Percentiles rank a stretch among this genome's conserved stretches.
phyloP scores from a whole-genome alignment of 1,140 invertebrate genomes.

The Andrena cerasifolii region DNA sequence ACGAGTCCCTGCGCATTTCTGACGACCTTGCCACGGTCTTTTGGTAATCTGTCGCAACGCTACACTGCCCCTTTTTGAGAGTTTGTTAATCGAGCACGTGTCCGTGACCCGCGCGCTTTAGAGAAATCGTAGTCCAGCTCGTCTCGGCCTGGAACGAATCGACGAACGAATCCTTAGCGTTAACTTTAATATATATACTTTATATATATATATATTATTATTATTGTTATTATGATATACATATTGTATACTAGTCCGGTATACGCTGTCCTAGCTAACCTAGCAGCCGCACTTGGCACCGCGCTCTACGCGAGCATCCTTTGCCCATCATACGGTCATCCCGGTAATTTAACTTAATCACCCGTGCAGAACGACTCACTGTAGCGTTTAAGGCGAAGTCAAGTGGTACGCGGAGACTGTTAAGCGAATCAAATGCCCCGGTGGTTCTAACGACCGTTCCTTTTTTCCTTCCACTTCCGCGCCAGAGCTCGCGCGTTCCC shows the following conservation, averaged over 20 bases:
- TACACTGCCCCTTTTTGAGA: conserved; percentile 20
- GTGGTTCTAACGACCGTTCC: conserved; percentile 57
- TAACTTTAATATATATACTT: conserved; percentile 40
- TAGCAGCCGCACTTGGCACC: conserved; percentile 51
- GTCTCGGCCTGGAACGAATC: conserved; percentile 35
- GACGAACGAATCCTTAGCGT: conserved; percentile 47
- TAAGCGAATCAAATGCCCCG: conserved; percentile 72
- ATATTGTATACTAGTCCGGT: conserved; percentile 74
- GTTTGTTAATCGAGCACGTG: conserved; percentile 66
- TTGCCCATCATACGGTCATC: conserved; percentile 13
- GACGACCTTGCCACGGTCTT: conserved; percentile 5
- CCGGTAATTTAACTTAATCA: conserved; percentile 50
- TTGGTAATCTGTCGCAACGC: background rate
- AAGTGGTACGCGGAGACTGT: conserved; percentile 49
- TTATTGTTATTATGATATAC: conserved; percentile 44
- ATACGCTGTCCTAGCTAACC: conserved; percentile 73
- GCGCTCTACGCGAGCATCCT: background rate
- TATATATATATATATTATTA: conserved; percentile 24
- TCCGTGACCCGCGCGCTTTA: conserved; percentile 19
- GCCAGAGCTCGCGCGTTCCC: too few species aligned
- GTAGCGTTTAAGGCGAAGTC: conserved; percentile 63
- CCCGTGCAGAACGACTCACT: conserved; percentile 48
- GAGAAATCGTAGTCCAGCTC: conserved; percentile 40
- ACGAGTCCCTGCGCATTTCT: background rate
- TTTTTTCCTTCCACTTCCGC: conserved; percentile 13